Percentiles rank a stretch among this genome's conserved stretches.
Evolutionary conservation across 2,888 invertebrate species (phyloP).

Genomic region (Eretmocerus hayati): DNA sequence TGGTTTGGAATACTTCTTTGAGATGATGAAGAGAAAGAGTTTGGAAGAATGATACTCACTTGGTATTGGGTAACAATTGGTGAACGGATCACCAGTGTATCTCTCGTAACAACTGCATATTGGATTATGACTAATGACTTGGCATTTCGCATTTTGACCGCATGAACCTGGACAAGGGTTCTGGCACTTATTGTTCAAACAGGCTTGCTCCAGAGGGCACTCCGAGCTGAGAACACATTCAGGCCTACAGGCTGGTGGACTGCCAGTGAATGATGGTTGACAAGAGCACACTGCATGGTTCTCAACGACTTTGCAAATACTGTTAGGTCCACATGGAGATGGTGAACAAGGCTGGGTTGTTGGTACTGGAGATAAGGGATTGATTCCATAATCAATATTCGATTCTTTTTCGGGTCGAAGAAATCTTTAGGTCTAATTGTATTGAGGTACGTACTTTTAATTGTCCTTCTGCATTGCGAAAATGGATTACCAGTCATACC

Average conservation of each 20-base stretch:
- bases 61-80: slow-evolving; percentile 50
- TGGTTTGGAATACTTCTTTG: too few species aligned
- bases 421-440: not conserved
- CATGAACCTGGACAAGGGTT: slow-evolving; percentile 77
- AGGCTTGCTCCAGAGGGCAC: slow-evolving; percentile 68
- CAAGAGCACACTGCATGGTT: slow-evolving; percentile 69
- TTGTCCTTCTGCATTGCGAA: slow-evolving; percentile 54
- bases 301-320: slow-evolving; percentile 62
- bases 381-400: too few species aligned
- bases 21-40: too few species aligned
- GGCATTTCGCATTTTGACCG: slow-evolving; percentile 70
- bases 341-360: slow-evolving; percentile 56
- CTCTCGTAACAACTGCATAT: slow-evolving; percentile 68
- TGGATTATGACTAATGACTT: slow-evolving; percentile 76
- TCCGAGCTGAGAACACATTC: slow-evolving; percentile 77
- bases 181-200: slow-evolving; percentile 67
- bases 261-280: slow-evolving; percentile 63
- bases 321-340: slow-evolving; percentile 74
- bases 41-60: too few species aligned
- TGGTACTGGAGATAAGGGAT: slow-evolving; percentile 15
- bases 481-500: slow-evolving; percentile 68
- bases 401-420: too few species aligned
- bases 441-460: slow-evolving; percentile 29
- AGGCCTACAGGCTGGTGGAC: slow-evolving; percentile 72
- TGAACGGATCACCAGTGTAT: slow-evolving; percentile 73